These are phyloP conservation scores for Discoglossus pictus DNA, from an alignment of 2,797 vertebrate species.

Conservation along the genomic window DNA sequence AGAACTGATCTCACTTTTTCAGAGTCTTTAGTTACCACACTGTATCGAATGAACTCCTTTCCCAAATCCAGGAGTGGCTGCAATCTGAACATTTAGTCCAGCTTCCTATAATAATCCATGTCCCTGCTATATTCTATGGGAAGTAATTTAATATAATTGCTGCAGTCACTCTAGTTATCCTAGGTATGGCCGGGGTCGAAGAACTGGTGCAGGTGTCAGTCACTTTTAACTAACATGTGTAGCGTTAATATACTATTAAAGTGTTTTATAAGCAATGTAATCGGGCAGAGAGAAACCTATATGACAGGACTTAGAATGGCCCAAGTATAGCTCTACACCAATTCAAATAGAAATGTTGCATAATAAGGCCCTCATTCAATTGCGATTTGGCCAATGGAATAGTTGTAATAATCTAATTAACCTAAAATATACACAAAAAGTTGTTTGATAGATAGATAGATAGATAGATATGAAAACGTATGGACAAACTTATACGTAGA, in stretches of 20 bases:
- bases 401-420: no score
- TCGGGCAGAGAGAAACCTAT: no score
- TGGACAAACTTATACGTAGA: no score
- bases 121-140: not conserved
- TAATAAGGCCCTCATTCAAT: no score
- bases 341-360: no score
- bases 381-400: no score
- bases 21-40: conserved; percentile 3
- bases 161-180: not conserved
- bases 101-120: conserved; percentile 5
- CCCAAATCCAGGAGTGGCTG: not conserved
- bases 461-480: no score
- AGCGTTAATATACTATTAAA: not conserved
- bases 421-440: no score
- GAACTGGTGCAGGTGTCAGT: not conserved
- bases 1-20: conserved; percentile 28
- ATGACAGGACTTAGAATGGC: no score
- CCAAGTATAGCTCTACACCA: no score
- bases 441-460: no score
- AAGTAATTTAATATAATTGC: conserved; percentile 13
- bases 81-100: conserved; percentile 24
- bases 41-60: conserved; percentile 17
- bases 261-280: no score
- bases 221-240: conserved; percentile 1
- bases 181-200: not conserved